These are phyloP conservation scores for Urechis unicinctus DNA, from an alignment of 2,888 invertebrate species.

Conservation along the genomic window DNA sequence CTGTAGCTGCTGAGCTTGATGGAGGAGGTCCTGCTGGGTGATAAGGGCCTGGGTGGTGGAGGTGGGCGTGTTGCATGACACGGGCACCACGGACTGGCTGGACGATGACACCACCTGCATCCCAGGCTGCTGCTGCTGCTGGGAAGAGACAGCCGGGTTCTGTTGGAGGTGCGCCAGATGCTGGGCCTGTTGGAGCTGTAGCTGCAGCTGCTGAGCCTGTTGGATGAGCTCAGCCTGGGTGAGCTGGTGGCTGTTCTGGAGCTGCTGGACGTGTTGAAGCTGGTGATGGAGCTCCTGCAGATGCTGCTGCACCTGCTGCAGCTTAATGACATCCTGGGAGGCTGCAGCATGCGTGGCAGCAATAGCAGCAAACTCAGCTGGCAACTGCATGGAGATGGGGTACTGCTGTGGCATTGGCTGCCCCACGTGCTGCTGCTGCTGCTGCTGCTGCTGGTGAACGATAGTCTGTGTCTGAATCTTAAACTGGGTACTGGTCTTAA, in stretches of 20 bases:
- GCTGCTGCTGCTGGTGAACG: conserved; percentile 26
- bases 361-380: conserved; percentile 1
- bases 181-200: conserved; percentile 19
- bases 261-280: conserved; percentile 20
- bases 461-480: conserved; percentile 8
- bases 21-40: conserved; percentile 22
- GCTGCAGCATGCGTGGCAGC: conserved; percentile 1
- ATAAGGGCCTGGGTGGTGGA: conserved; percentile 7
- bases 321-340: conserved; percentile 12
- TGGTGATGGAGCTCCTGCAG: conserved; percentile 24
- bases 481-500: conserved; percentile 3
- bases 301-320: conserved; percentile 25
- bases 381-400: conserved; percentile 35
- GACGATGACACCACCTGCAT: no score
- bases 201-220: conserved; percentile 19
- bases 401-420: no score
- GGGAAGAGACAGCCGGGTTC: conserved; percentile 10
- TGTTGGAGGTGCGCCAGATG: conserved; percentile 15
- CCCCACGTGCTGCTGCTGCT: conserved; percentile 50
- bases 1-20: conserved; percentile 22
- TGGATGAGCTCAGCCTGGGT: conserved; percentile 18
- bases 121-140: conserved; percentile 13
- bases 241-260: conserved; percentile 17
- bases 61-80: not conserved
- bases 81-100: not conserved